Percentiles rank a stretch among this genome's conserved stretches.
phyloP scores from a whole-genome alignment of 2,797 vertebrate species.

The Cyclura pinguis region DNA sequence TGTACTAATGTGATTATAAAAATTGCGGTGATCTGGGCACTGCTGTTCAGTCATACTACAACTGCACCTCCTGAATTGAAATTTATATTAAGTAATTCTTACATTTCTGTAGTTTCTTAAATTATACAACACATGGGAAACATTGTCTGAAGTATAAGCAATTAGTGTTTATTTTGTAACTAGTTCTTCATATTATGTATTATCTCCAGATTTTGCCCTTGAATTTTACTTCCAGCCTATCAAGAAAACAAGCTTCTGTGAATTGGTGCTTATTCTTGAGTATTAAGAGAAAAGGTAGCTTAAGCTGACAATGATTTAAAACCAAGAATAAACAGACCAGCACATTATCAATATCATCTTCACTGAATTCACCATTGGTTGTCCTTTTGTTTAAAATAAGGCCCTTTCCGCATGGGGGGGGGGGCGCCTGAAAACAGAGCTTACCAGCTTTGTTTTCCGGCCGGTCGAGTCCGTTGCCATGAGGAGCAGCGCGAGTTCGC shows the following conservation, averaged over 20 bases:
- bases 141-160: neutral
- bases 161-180: constrained; percentile 24
- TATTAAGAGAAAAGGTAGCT: neutral
- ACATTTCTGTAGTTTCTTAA: constrained; percentile 1
- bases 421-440: no score
- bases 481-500: no score
- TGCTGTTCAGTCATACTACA: neutral
- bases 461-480: no score
- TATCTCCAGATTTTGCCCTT: constrained; percentile 34
- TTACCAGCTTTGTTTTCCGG: no score
- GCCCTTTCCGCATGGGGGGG: no score
- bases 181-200: neutral
- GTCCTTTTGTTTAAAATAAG: constrained; percentile 41
- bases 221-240: constrained; percentile 48
- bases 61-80: neutral
- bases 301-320: constrained; percentile 42
- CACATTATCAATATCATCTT: neutral
- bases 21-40: neutral
- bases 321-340: constrained; percentile 9
- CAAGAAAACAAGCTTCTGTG: neutral
- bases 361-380: neutral
- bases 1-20: fast-evolving
- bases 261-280: neutral
- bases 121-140: neutral
- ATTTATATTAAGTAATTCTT: neutral